Conservation (phyloP, 2,113 vertebrate genomes). For the Corythornis cristatus region DNA sequence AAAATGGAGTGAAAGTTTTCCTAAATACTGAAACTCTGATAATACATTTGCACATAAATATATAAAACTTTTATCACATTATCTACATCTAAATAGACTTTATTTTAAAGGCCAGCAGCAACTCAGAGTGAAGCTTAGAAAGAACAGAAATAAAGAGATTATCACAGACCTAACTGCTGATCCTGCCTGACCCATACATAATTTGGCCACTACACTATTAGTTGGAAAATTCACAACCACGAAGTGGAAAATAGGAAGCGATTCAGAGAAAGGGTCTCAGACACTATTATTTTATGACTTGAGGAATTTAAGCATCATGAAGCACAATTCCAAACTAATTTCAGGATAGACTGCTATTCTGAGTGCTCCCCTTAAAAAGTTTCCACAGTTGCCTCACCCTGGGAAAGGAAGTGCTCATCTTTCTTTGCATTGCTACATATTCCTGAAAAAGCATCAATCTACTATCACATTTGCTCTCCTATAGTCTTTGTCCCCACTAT, state of each 20-base stretch:
- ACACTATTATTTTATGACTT: background rate
- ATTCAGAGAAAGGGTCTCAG: background rate
- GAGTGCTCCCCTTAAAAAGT: background rate
- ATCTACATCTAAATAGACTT: background rate
- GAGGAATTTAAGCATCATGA: background rate
- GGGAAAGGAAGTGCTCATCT: rapidly evolving
- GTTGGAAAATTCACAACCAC: background rate
- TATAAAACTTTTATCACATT: background rate
- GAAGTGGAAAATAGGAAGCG: background rate
- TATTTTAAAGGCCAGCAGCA: background rate
- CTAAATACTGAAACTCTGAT: background rate
- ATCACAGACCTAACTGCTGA: background rate
- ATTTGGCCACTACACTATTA: background rate
- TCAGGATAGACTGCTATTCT: background rate
- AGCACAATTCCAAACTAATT: background rate
- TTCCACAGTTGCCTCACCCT: background rate
- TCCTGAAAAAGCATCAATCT: background rate
- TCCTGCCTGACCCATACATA: background rate
- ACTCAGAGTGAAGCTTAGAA: background rate
- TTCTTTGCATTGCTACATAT: background rate
- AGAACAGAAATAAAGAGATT: background rate
- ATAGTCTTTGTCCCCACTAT: background rate
- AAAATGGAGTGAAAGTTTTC: background rate
- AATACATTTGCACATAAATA: background rate
- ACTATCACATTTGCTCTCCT: background rate